phyloP scores from a whole-genome alignment of 2,797 vertebrate species.

The Pristis pectinata region DNA sequence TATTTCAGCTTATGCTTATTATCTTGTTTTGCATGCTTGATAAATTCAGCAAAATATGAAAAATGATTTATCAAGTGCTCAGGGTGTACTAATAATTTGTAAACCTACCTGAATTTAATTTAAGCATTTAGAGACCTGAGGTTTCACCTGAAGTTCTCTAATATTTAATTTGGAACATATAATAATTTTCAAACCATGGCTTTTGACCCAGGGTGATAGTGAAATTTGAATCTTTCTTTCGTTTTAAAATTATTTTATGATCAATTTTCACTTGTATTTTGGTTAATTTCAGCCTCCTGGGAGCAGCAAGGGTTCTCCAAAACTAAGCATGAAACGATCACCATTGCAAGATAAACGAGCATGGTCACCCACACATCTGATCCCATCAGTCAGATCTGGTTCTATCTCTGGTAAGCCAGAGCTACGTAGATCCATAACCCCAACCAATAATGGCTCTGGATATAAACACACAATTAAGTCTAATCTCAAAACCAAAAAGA shows the following conservation, averaged over 20 bases:
- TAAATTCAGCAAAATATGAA: not conserved
- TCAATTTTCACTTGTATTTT: constrained; percentile 38
- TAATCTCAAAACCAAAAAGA: constrained; percentile 53
- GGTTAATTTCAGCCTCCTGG: constrained; percentile 52
- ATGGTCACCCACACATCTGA: constrained; percentile 38
- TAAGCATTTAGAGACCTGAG: not conserved
- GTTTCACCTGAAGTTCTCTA: not conserved
- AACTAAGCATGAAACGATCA: constrained; percentile 49
- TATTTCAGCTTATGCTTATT: not conserved
- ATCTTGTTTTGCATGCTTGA: not conserved
- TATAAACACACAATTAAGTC: constrained; percentile 48
- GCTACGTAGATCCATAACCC: constrained; percentile 41
- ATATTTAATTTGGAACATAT: not conserved
- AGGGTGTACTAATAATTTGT: not conserved
- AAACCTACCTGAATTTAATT: constrained; percentile 2
- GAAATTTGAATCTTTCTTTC: not conserved
- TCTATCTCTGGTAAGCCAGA: constrained; percentile 47
- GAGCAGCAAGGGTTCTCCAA: constrained; percentile 49
- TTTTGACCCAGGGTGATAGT: not conserved
- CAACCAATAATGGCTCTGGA: constrained; percentile 44
- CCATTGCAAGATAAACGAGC: constrained; percentile 47
- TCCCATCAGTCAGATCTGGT: constrained; percentile 44
- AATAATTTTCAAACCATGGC: not conserved
- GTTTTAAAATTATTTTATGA: not conserved
- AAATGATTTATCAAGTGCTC: not conserved